A percentile compares a stretch with the other conserved stretches of the same genome.
Conservation (phyloP, 2,888 invertebrate genomes). For the Stenotaenia linearis region DNA sequence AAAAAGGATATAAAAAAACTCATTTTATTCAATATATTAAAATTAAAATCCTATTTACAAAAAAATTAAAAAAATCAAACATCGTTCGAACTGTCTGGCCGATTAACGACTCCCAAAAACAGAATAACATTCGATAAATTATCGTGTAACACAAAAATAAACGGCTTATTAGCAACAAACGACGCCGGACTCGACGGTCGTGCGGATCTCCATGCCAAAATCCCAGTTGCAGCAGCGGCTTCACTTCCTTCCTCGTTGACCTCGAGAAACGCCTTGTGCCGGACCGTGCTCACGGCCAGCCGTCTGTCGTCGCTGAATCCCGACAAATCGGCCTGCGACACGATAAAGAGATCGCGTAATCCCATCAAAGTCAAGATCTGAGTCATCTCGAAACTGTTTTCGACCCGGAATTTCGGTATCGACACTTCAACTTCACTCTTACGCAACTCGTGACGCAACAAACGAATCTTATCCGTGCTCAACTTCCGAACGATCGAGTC, state of each 20-base stretch:
- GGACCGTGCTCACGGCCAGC: conserved; percentile 62
- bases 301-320: conserved; percentile 32
- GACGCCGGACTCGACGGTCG: neutral
- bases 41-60: neutral
- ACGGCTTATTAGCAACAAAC: conserved; percentile 39
- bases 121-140: conserved; percentile 37
- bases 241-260: conserved; percentile 84
- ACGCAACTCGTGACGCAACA: neutral
- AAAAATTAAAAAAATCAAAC: neutral
- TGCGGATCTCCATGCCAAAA: conserved; percentile 28
- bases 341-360: conserved; percentile 31
- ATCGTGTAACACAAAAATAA: conserved; percentile 39
- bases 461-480: neutral
- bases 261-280: conserved; percentile 79
- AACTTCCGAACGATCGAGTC: conserved; percentile 3
- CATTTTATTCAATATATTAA: neutral
- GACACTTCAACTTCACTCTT: conserved; percentile 4
- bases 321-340: conserved; percentile 29
- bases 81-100: conserved; percentile 27
- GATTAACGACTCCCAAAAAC: conserved; percentile 37
- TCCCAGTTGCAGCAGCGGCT: conserved; percentile 67
- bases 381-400: conserved; percentile 32
- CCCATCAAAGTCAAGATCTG: conserved; percentile 29
- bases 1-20: neutral
- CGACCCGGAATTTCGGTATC: conserved; percentile 34